Conservation (phyloP, 2,888 invertebrate genomes). For the Lithophane leautieri region DNA sequence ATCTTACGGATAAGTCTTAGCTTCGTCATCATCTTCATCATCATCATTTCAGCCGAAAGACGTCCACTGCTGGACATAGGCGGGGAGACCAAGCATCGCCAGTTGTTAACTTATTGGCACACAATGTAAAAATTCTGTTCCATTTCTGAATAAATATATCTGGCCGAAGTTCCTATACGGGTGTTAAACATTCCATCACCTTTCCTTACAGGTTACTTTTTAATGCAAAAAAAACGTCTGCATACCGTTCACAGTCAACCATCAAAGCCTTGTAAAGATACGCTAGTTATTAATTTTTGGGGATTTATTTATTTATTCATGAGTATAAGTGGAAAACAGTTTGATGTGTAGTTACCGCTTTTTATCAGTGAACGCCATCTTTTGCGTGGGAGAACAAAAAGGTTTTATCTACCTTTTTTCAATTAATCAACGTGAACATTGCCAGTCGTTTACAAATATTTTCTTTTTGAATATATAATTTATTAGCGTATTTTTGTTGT, state of each 20-base stretch:
- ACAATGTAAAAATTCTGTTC: neutral
- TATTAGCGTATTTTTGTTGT: slow-evolving; percentile 12
- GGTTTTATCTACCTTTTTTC: slow-evolving; percentile 29
- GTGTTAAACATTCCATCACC: neutral
- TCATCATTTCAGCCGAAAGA: too few relatives aligned
- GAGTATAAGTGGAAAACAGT: slow-evolving; percentile 33
- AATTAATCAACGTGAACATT: slow-evolving; percentile 46
- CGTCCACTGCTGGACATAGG: too few relatives aligned
- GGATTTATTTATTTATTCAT: slow-evolving; percentile 38
- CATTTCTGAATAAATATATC: neutral
- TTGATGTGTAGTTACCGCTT: slow-evolving; percentile 29
- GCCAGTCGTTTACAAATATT: slow-evolving; percentile 29
- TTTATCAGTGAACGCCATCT: slow-evolving; percentile 40
- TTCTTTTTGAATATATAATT: slow-evolving; percentile 30
- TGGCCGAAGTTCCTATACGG: neutral
- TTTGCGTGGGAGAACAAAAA: slow-evolving; percentile 43
- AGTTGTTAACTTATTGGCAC: too few relatives aligned
- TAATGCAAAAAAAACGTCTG: neutral
- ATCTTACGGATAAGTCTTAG: neutral
- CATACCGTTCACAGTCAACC: neutral
- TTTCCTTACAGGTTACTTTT: fast-evolving
- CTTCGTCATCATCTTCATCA: too few relatives aligned
- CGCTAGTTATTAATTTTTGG: slow-evolving; percentile 18
- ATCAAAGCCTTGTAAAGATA: slow-evolving; percentile 22
- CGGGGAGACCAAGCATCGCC: too few relatives aligned